A percentile compares a stretch with the other conserved stretches of the same genome.
phyloP scores from a whole-genome alignment of 2,113 vertebrate species.

The Picathartes gymnocephalus region DNA sequence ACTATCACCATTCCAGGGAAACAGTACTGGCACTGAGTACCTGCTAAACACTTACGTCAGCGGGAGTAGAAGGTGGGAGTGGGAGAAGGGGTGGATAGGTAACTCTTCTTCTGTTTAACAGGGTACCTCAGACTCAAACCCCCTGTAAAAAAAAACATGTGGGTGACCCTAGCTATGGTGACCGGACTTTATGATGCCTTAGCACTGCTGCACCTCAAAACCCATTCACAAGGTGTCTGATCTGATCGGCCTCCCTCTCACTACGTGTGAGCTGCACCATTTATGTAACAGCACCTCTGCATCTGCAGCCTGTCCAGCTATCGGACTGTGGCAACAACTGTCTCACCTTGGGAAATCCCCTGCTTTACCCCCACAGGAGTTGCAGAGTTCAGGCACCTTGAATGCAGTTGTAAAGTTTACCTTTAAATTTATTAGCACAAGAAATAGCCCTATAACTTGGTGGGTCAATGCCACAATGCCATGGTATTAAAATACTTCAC shows the following conservation, averaged over 20 bases:
- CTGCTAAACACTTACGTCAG: rapidly evolving
- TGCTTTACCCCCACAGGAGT: not conserved
- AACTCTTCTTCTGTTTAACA: not conserved
- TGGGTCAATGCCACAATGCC: not conserved
- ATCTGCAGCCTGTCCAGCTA: rapidly evolving
- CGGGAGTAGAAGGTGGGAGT: not conserved
- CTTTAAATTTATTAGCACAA: not conserved
- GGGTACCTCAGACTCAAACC: not conserved
- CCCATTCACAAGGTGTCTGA: rapidly evolving
- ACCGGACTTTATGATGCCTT: not conserved
- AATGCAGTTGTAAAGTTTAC: not conserved
- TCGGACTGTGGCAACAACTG: rapidly evolving
- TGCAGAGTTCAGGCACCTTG: not conserved
- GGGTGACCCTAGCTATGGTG: not conserved
- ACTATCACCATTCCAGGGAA: not conserved
- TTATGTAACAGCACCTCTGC: not conserved
- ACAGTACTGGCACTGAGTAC: rapidly evolving
- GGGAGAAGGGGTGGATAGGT: not conserved
- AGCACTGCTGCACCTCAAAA: not conserved
- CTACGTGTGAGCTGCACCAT: rapidly evolving
- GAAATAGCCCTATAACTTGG: not conserved
- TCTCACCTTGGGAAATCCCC: not conserved
- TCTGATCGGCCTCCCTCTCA: not conserved
- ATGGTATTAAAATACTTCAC: not conserved
- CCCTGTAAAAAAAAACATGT: not conserved